A percentile compares a stretch with the other conserved stretches of the same genome.
Evolutionary conservation across 1,140 invertebrate species (phyloP).

Genomic region (Heliconius himera): DNA sequence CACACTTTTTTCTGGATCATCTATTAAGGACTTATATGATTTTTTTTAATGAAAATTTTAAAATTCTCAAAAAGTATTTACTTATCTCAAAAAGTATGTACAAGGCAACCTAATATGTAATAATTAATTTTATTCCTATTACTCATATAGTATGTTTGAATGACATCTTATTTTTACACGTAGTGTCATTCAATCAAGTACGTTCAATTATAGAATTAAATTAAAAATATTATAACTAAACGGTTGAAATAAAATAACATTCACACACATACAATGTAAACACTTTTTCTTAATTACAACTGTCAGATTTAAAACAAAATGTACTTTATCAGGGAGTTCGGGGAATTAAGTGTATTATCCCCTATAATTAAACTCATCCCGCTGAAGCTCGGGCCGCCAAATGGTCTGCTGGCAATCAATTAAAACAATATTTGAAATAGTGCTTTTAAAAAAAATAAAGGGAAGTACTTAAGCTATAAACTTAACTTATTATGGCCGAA

Average conservation of each 20-base stretch:
- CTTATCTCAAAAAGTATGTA: no score
- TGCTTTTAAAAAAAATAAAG: slow-evolving; percentile 72
- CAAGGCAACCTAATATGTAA: no score
- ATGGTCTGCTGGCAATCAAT: slow-evolving; percentile 75
- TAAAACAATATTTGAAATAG: slow-evolving; percentile 80
- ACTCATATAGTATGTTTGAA: no score
- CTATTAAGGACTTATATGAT: no score
- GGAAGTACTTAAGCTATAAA: slow-evolving; percentile 71
- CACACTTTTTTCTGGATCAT: no score
- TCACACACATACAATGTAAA: slow-evolving; percentile 24
- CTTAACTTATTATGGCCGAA: slow-evolving; percentile 63
- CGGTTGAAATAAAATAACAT: background rate
- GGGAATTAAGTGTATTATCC: slow-evolving; percentile 32
- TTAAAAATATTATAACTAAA: background rate
- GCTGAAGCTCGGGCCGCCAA: slow-evolving; percentile 57
- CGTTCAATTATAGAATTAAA: background rate
- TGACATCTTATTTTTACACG: no score
- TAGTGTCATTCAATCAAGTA: no score
- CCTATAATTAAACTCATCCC: slow-evolving; percentile 62
- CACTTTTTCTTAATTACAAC: slow-evolving; percentile 35
- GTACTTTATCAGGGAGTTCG: slow-evolving; percentile 7
- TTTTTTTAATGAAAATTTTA: no score
- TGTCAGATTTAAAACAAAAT: slow-evolving; percentile 33
- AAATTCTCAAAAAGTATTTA: no score
- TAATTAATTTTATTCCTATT: no score